Base-by-base conservation (phyloP, 2,888 invertebrate genomes). In the Microdon myrmicae region DNA sequence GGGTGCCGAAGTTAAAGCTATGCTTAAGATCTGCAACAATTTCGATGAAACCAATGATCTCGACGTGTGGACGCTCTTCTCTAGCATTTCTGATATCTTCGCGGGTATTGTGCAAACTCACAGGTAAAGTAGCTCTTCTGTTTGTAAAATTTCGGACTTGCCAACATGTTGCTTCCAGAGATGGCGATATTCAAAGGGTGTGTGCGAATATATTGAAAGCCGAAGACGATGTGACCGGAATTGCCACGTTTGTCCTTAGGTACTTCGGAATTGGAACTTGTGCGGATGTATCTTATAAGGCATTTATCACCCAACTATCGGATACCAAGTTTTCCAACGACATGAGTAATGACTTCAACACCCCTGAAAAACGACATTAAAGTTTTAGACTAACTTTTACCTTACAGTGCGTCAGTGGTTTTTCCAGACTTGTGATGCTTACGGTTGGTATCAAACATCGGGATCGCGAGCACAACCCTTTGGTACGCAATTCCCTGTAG, bases 371-470 rank as follows among this genome's bases (percentile, higher is more conserved):
- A 3, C 17, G 3, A 31, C 9, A 25, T 9, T n/a, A 13, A n/a
- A 13, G 1, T 7, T 8, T 20, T 9, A 7, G 16, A 14, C 28
- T 14, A 3, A 4, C 5, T 5, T 1, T 9, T 3, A 26, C 44
- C n/a, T 22, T 1, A 29, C 77, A 88, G 90, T 83, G 75, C 85
- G 90, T 0, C 84, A 87, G 32, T 93, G 93, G 92, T 84, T 82
- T 2, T 92, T 90, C 76, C 93, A 94, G 79, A 91, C 90, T 0
- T 94, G 94, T 76, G 88, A 87, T 39, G 92, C 94, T 81, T 93
- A 86, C 76, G 94, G 92, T 44, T 93, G 87, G 83, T 92, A 85
- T 79, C 92, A 92, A 81, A 87, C 89, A 2, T 87, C 91, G 0
- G 83, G 81, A 58, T 84, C 86, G 7, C 37, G 70, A 0, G 73